Evolutionary conservation across 2,888 invertebrate species (phyloP).

Genomic region (Lasioglossum lativentre): DNA sequence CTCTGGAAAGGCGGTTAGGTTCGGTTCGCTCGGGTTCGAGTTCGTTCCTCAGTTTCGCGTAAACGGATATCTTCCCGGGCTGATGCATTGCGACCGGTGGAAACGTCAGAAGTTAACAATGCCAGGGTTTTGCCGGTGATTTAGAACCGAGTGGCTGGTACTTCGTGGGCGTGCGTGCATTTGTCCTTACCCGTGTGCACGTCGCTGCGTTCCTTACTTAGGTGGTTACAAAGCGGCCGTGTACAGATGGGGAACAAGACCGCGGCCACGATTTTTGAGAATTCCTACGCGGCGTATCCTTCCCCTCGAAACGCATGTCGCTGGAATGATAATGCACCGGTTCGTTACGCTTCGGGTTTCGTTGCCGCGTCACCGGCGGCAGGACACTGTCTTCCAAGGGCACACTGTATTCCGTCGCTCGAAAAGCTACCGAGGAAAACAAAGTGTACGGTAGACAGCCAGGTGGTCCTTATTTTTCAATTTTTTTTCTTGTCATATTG

Average conservation of each 20-base stretch:
- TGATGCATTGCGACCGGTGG: conserved; percentile 56
- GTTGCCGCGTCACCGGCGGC: conserved; percentile 12
- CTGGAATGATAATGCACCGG: conserved; percentile 40
- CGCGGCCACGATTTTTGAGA: conserved; percentile 24
- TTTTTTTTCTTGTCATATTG: no score
- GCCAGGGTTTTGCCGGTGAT: conserved; percentile 64
- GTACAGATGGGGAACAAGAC: conserved; percentile 54
- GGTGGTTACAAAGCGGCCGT: conserved; percentile 41
- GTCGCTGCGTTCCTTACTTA: conserved; percentile 35
- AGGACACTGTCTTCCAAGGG: neutral
- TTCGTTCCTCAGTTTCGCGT: conserved; percentile 52
- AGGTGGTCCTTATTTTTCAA: no score
- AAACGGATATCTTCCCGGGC: conserved; percentile 57
- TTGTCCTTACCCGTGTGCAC: conserved; percentile 61
- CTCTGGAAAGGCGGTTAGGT: neutral
- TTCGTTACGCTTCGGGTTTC: conserved; percentile 46
- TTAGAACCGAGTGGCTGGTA: conserved; percentile 53
- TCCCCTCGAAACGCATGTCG: conserved; percentile 37
- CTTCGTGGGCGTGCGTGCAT: conserved; percentile 66
- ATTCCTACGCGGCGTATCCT: conserved; percentile 19
- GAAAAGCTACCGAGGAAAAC: neutral
- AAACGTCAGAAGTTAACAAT: conserved; percentile 69
- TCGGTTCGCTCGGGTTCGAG: conserved; percentile 8
- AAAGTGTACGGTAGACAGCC: neutral
- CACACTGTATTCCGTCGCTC: neutral